Conservation (phyloP, 2,888 invertebrate species). For the Aphodius sticticus region DNA sequence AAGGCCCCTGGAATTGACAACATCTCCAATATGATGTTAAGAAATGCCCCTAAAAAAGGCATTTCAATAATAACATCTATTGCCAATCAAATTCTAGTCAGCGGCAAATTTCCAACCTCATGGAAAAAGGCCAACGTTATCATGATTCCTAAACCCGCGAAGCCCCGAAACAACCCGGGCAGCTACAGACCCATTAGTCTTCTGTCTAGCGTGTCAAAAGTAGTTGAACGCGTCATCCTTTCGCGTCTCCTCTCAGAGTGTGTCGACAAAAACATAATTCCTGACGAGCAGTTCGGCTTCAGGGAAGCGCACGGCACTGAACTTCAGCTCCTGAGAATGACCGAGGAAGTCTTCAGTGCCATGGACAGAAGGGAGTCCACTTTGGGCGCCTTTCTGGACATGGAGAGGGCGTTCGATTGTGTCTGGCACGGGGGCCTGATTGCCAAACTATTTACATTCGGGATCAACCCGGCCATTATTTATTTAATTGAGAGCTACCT, state of each 20-base stretch:
- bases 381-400: not conserved
- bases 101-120: not conserved
- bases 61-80: too few relatives aligned
- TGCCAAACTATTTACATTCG: not conserved
- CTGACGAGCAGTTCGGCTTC: not conserved
- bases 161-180: not conserved
- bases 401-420: not conserved
- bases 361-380: not conserved
- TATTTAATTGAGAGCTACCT: not conserved
- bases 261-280: not conserved
- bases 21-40: too few relatives aligned
- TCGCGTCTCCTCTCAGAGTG: not conserved
- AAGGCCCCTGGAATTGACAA: not conserved
- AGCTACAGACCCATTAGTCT: not conserved
- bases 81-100: not conserved
- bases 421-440: not conserved
- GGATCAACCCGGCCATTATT: not conserved
- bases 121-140: not conserved
- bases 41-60: too few relatives aligned
- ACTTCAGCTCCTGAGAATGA: not conserved
- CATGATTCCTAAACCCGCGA: not conserved
- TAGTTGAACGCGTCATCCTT: not conserved
- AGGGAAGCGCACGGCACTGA: not conserved
- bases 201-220: not conserved
- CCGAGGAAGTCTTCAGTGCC: not conserved